phyloP scores from a whole-genome alignment of 2,113 vertebrate species.

The Sisor rabdophorus region DNA sequence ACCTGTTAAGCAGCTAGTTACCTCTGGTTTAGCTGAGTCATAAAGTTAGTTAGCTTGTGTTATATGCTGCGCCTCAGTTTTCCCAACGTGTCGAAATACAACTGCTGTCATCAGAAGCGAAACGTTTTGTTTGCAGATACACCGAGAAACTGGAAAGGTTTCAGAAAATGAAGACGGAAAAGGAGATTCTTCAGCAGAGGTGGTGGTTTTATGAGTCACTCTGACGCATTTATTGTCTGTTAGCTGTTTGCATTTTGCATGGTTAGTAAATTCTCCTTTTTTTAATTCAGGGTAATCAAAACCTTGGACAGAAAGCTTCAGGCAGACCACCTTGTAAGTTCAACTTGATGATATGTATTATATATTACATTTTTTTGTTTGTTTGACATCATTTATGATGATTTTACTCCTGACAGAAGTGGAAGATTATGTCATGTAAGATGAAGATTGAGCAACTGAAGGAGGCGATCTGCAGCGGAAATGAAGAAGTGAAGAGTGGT shows the following conservation, averaged over 20 bases:
- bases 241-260: neutral
- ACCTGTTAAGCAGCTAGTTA: neutral
- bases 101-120: neutral
- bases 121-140: conserved; percentile 70
- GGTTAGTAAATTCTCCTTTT: neutral
- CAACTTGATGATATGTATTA: neutral
- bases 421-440: conserved; percentile 97
- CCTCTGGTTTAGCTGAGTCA: conserved; percentile 12
- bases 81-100: neutral
- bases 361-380: neutral
- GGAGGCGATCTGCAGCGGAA: conserved; percentile 85
- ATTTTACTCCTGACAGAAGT: conserved; percentile 76
- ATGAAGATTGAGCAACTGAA: conserved; percentile 93
- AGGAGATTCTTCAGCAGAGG: conserved; percentile 88
- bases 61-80: neutral
- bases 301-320: conserved; percentile 83
- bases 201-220: conserved; percentile 65
- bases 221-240: neutral
- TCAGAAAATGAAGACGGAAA: conserved; percentile 79
- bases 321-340: conserved; percentile 87
- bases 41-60: neutral
- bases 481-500: conserved; percentile 85
- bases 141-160: conserved; percentile 84
- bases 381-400: neutral
- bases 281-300: conserved; percentile 75